A percentile compares a stretch with the other conserved stretches of the same genome.
phyloP scores from a whole-genome alignment of 1,140 invertebrate genomes.

The Drosophila nigromelanica region DNA sequence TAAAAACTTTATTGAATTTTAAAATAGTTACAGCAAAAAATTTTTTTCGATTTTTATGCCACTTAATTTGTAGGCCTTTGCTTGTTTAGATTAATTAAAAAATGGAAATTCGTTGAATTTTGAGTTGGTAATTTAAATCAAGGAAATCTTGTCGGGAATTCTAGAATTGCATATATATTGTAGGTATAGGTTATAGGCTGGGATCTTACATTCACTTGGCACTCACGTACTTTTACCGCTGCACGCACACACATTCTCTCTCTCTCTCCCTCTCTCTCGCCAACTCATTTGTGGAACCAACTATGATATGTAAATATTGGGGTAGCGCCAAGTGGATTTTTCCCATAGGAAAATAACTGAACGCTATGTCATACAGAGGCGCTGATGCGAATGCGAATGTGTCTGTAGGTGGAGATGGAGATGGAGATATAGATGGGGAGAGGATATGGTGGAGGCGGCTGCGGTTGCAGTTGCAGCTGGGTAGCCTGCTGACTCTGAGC shows the following conservation, averaged over 20 bases:
- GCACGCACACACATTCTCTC: not conserved
- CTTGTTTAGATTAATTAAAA: too few relatives aligned
- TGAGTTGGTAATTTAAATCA: too few relatives aligned
- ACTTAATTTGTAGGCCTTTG: too few relatives aligned
- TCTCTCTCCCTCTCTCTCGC: not conserved
- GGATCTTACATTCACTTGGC: slow-evolving; percentile 18
- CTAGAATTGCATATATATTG: not conserved
- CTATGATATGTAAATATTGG: slow-evolving; percentile 74
- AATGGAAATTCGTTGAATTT: too few relatives aligned
- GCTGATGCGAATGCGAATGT: slow-evolving; percentile 58
- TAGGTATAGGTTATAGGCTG: slow-evolving; percentile 1
- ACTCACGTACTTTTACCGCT: slow-evolving; percentile 18
- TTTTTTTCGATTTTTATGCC: too few relatives aligned
- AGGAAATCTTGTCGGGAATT: too few relatives aligned
- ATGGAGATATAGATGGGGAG: not conserved
- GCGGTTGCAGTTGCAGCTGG: slow-evolving; percentile 14
- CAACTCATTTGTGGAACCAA: slow-evolving; percentile 55
- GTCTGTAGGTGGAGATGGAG: slow-evolving; percentile 16
- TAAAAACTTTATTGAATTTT: too few relatives aligned
- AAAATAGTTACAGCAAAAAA: too few relatives aligned
- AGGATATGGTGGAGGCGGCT: not conserved
- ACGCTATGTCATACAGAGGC: slow-evolving; percentile 52
- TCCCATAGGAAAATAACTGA: slow-evolving; percentile 53
- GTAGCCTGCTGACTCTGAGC: slow-evolving; percentile 43
- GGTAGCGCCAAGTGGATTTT: slow-evolving; percentile 51